Base-by-base conservation (phyloP, 2,113 vertebrate species). In the Lampris incognitus region DNA sequence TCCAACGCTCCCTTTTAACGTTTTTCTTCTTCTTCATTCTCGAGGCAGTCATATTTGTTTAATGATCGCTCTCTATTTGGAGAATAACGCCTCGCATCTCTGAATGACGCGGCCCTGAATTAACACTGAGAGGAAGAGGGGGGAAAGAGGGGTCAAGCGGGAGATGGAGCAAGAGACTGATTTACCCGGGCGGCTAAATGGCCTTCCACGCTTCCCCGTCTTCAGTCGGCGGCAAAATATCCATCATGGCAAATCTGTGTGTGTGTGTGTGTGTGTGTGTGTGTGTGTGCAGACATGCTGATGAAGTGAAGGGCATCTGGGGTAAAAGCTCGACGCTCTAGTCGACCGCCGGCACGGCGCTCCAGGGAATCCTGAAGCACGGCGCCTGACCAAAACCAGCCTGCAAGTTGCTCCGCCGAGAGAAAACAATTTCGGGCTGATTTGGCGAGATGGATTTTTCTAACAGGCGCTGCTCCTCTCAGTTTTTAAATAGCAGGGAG, bases 91-190 rank as follows among this genome's bases (percentile, higher is more conserved):
- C 77, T 86, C 79, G 9, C 73, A 2, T 83, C 77, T 72, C 63
- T 71, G 86, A 89, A 78, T 83, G 89, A 86, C 81, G 58, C 74
- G 83, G 84, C 81, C 88, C 86, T 74, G 85, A 89, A 89, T 89
- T 91, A 88, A 75, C 82, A 54, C 51, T 2, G 61, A 58, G 69
- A 71, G 69, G 49, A 65, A 54, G 50, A 6, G 59, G 4, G 6
- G 36, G 59, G 71, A 42, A 60, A 10, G 51, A 10, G 42, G 0
- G 72, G 41, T 11, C 52, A 13, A 46, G 44, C 4, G 44, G 7
- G 44, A 46, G 44, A 46, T 7, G 7, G 7, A 46, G 44, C 7
- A 7, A 5, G 7, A 46, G 13, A 54, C 10, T 37, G 9, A 58
- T 58, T 58, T 41, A 46, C 50, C 48, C 75, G 8, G 72, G 64